phyloP scores from a whole-genome alignment of 2,888 invertebrate species.

The Ornithoptera alexandrae region DNA sequence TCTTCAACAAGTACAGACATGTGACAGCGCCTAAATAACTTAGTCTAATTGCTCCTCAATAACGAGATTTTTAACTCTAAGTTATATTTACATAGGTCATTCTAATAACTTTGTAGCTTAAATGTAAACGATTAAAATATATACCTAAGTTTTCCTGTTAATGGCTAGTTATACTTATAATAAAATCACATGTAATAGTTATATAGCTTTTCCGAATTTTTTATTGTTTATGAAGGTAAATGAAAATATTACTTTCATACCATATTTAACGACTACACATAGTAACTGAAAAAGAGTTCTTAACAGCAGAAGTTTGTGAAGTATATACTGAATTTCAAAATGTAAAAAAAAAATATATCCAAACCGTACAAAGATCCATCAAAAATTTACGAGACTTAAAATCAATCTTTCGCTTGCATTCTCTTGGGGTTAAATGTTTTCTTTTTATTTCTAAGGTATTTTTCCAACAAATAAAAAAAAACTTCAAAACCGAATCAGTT shows the following conservation, averaged over 20 bases:
- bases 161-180: constrained; percentile 33
- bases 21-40: constrained; percentile 36
- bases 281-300: no score
- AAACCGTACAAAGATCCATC: no score
- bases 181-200: constrained; percentile 39
- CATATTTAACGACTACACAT: no score
- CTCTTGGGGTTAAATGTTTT: no score
- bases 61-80: constrained; percentile 49
- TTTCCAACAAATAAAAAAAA: no score
- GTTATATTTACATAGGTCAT: constrained; percentile 35
- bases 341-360: no score
- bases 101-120: constrained; percentile 17
- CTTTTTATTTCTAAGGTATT: no score
- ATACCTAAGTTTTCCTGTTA: background rate
- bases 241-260: background rate
- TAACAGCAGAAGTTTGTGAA: no score
- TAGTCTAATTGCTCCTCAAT: constrained; percentile 77
- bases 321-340: no score
- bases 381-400: no score
- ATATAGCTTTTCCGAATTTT: background rate
- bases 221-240: background rate
- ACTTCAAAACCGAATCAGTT: no score
- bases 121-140: background rate
- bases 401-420: no score
- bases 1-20: constrained; percentile 3